phyloP scores from a whole-genome alignment of 2,113 vertebrate genomes.

The Formicarius rufipectus region DNA sequence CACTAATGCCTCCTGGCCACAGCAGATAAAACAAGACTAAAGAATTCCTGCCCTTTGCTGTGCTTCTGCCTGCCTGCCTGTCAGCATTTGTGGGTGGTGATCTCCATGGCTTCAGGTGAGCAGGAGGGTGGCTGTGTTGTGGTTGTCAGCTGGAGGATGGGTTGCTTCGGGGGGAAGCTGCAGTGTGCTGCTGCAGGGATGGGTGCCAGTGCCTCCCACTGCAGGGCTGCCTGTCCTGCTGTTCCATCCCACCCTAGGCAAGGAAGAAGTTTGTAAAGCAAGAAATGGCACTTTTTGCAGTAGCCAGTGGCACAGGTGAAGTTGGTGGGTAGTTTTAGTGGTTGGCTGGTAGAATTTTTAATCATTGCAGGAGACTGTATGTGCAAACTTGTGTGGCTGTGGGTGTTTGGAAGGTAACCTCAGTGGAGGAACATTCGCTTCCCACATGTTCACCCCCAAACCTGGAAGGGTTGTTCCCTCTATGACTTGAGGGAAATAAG shows the following conservation, averaged over 20 bases:
- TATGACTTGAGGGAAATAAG: background rate
- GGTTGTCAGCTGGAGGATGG: background rate
- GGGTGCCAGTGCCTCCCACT: background rate
- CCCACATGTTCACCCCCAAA: background rate
- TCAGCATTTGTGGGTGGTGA: background rate
- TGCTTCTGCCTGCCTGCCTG: background rate
- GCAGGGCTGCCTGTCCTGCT: background rate
- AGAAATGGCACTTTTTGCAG: background rate
- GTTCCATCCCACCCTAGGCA: background rate
- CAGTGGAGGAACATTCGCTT: background rate
- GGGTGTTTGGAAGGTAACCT: background rate
- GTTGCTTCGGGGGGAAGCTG: background rate
- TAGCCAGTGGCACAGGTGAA: background rate
- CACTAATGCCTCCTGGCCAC: background rate
- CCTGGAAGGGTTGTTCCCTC: background rate
- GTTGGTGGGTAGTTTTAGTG: background rate
- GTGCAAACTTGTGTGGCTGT: background rate
- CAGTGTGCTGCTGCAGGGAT: background rate
- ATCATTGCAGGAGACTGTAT: background rate
- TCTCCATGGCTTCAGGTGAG: background rate
- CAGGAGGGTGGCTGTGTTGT: background rate
- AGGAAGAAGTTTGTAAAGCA: background rate
- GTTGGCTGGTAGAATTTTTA: background rate
- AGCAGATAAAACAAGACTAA: background rate
- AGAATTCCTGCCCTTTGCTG: background rate